phyloP scores from a whole-genome alignment of 2,888 invertebrate genomes.

The Candidula unifasciata region DNA sequence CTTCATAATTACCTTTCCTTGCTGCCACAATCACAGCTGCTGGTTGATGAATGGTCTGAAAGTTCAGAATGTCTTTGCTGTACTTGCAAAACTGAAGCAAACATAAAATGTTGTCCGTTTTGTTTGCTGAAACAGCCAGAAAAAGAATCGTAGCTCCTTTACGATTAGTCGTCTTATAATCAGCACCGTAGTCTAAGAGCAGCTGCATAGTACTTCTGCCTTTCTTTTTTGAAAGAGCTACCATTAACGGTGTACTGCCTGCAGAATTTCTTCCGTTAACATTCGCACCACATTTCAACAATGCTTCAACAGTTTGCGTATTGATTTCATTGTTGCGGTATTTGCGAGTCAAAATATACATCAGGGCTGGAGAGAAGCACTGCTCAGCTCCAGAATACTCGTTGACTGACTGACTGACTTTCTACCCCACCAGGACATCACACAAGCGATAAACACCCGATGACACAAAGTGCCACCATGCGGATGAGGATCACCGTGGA shows the following conservation, averaged over 20 bases:
- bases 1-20: not conserved
- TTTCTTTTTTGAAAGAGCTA: not conserved
- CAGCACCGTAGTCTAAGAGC: slow-evolving; percentile 11
- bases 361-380: not conserved
- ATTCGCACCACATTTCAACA: not conserved
- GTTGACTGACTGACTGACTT: too few species aligned
- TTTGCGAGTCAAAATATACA: not conserved
- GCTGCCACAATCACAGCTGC: not conserved
- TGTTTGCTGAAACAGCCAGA: not conserved
- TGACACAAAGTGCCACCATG: too few species aligned
- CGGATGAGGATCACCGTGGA: too few species aligned
- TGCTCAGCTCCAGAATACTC: not conserved
- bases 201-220: not conserved
- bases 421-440: too few species aligned
- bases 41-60: not conserved
- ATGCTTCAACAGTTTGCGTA: not conserved
- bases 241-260: not conserved
- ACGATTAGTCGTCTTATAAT: not conserved
- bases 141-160: not conserved
- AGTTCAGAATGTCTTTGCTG: not conserved
- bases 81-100: not conserved
- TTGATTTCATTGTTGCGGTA: not conserved
- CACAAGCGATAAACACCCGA: too few species aligned
- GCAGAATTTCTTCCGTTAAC: not conserved
- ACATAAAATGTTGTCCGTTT: not conserved